phyloP scores from a whole-genome alignment of 2,113 vertebrate genomes.

The Diphyllodes magnificus region DNA sequence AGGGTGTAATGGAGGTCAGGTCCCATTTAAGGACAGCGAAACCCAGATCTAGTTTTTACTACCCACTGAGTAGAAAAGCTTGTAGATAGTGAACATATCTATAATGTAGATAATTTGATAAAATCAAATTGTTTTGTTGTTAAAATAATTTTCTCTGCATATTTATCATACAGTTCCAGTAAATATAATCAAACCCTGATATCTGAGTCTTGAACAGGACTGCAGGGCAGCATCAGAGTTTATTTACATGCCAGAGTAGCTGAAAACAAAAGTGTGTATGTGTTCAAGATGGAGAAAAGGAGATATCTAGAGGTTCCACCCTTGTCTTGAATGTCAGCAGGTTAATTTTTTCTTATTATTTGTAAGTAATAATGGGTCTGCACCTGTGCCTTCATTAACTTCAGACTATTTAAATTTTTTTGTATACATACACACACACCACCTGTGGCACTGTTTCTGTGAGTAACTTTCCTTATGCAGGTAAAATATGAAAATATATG shows the following conservation, averaged over 20 bases:
- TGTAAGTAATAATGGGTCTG: not conserved
- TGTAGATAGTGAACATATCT: not conserved
- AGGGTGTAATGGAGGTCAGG: not conserved
- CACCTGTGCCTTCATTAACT: not conserved
- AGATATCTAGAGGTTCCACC: not conserved
- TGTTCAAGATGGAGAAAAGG: not conserved
- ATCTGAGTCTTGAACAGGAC: not conserved
- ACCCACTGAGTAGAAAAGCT: not conserved
- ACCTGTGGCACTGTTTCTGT: not conserved
- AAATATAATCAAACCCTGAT: not conserved
- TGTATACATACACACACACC: not conserved
- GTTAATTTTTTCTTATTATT: not conserved
- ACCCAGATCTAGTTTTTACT: not conserved
- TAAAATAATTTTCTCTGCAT: not conserved
- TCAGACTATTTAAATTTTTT: not conserved
- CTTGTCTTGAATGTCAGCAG: not conserved
- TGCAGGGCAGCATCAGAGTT: not conserved
- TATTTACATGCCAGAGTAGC: not conserved
- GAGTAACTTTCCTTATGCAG: not conserved
- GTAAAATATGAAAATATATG: not conserved
- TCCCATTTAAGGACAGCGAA: not conserved
- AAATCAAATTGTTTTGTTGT: not conserved
- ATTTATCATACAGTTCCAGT: not conserved
- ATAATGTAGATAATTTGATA: not conserved
- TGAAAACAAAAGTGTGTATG: not conserved